These are phyloP conservation scores for Diplodus puntazzo DNA, from an alignment of 2,797 vertebrate species.

Conservation along the genomic window DNA sequence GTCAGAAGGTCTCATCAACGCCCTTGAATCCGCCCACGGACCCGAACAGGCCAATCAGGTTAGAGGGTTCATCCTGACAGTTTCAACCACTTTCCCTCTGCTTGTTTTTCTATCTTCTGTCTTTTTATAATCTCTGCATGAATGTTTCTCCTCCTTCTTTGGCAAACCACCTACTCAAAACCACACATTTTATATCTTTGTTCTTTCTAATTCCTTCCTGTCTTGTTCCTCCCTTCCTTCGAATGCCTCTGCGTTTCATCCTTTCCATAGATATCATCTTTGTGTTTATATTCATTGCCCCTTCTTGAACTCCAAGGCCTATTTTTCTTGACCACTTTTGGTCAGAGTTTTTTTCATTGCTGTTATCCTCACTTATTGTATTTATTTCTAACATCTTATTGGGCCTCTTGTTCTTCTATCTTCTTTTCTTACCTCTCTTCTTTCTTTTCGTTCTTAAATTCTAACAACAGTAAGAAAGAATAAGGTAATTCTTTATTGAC, in stretches of 20 bases:
- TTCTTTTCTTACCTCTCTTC: not conserved
- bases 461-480: not conserved
- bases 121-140: not conserved
- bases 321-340: not conserved
- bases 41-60: constrained; percentile 98
- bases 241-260: not conserved
- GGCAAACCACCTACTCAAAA: not conserved
- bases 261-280: not conserved
- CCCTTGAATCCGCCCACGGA: constrained; percentile 94
- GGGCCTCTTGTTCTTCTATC: not conserved
- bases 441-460: not conserved
- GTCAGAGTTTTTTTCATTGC: not conserved
- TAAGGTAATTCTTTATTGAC: no score
- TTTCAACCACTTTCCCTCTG: not conserved
- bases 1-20: constrained; percentile 97
- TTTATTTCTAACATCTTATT: not conserved
- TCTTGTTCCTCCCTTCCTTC: not conserved
- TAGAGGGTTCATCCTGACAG: not conserved
- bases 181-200: not conserved
- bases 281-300: not conserved
- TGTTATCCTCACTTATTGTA: not conserved
- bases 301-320: not conserved
- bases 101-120: not conserved
- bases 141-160: not conserved
- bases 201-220: not conserved